Evolutionary conservation across 2,888 invertebrate genomes (phyloP).

Genomic region (Protodeltote pygarga): DNA sequence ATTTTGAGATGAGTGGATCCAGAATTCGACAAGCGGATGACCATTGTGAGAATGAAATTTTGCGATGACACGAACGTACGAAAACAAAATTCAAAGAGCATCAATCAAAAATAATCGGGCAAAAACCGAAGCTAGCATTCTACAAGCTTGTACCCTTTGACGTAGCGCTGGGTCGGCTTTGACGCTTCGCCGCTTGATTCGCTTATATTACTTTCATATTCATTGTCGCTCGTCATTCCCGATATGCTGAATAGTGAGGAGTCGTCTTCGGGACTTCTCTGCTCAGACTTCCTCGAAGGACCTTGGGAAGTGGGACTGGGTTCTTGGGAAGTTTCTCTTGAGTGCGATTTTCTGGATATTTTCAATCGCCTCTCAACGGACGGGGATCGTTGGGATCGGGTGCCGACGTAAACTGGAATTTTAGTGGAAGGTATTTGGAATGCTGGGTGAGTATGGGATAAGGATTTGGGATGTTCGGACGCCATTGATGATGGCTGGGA

Average conservation of each 20-base stretch:
- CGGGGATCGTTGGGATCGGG: slow-evolving; percentile 86
- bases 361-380: slow-evolving; percentile 76
- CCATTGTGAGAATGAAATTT: slow-evolving; percentile 32
- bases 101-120: slow-evolving; percentile 75
- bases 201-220: slow-evolving; percentile 85
- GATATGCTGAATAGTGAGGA: slow-evolving; percentile 87
- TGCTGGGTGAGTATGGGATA: slow-evolving; percentile 84
- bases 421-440: slow-evolving; percentile 89
- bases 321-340: slow-evolving; percentile 78
- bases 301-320: slow-evolving; percentile 82
- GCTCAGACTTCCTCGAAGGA: slow-evolving; percentile 81
- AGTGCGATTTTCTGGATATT: slow-evolving; percentile 68
- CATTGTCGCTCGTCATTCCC: slow-evolving; percentile 87
- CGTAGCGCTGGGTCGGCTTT: slow-evolving; percentile 80
- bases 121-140: slow-evolving; percentile 80
- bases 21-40: slow-evolving; percentile 50
- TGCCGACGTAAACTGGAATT: slow-evolving; percentile 91
- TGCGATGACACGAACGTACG: slow-evolving; percentile 34
- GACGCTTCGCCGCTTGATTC: slow-evolving; percentile 83
- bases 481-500: slow-evolving; percentile 86
- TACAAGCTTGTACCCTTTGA: slow-evolving; percentile 84
- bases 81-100: slow-evolving; percentile 70
- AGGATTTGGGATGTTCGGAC: slow-evolving; percentile 80
- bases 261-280: slow-evolving; percentile 85
- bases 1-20: slow-evolving; percentile 28